Conservation (phyloP, 2,888 invertebrate genomes). For the Andrena flavipes region DNA sequence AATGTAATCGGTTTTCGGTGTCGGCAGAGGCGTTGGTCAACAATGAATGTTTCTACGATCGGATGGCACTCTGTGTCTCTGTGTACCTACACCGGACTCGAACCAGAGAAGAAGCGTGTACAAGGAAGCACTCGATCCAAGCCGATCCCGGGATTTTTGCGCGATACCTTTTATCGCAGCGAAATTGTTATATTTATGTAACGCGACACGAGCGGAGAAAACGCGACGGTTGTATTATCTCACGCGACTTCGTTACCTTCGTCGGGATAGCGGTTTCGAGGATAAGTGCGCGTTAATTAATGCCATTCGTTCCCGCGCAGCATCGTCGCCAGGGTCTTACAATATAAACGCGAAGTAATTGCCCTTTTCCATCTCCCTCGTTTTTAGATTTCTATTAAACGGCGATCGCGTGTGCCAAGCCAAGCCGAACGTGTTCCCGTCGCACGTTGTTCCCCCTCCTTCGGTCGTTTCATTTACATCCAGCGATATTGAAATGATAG, state of each 20-base stretch:
- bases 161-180: not conserved
- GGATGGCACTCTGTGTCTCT: not conserved
- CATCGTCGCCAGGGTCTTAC: slow-evolving; percentile 9
- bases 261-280: slow-evolving; percentile 29
- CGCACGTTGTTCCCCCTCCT: not conserved
- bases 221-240: slow-evolving; percentile 2
- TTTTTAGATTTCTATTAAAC: slow-evolving; percentile 40
- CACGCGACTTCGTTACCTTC: slow-evolving; percentile 39
- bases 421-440: slow-evolving; percentile 12
- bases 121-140: not conserved
- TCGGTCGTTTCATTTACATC: slow-evolving; percentile 36
- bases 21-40: slow-evolving; percentile 11
- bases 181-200: slow-evolving; percentile 17
- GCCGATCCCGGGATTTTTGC: not conserved
- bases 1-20: slow-evolving; percentile 48
- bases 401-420: slow-evolving; percentile 49
- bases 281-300: slow-evolving; percentile 34
- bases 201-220: not conserved
- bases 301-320: slow-evolving; percentile 12
- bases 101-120: not conserved
- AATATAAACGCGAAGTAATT: slow-evolving; percentile 36
- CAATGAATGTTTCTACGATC: slow-evolving; percentile 2
- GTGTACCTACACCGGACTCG: slow-evolving; percentile 30
- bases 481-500: slow-evolving; percentile 25
- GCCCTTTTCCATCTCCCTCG: not conserved